Evolutionary conservation across 2,888 invertebrate species (phyloP).

Genomic region (Clitarchus hookeri): DNA sequence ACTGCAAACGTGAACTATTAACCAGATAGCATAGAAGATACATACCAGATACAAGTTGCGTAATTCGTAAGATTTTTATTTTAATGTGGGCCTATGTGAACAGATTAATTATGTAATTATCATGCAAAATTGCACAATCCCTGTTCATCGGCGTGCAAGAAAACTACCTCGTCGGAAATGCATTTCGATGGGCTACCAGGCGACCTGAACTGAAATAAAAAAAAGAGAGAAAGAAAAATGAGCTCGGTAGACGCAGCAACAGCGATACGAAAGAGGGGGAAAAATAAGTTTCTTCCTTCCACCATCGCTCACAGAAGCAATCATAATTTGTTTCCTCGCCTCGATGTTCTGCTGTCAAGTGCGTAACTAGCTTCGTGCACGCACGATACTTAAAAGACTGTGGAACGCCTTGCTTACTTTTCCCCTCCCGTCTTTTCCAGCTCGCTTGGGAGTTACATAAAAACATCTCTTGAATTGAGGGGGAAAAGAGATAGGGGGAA

Average conservation of each 20-base stretch:
- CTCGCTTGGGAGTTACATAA: background rate
- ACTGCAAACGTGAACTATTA: no score
- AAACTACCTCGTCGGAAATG: no score
- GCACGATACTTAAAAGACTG: background rate
- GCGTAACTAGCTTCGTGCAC: background rate
- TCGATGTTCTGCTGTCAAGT: constrained; percentile 1
- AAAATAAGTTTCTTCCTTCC: background rate
- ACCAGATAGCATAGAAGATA: no score
- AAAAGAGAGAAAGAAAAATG: background rate
- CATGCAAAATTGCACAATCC: no score
- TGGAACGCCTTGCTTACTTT: background rate
- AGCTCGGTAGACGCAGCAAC: background rate
- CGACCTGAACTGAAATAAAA: background rate
- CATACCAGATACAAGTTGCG: no score
- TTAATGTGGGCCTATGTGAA: no score
- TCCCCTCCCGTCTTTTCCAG: constrained; percentile 14
- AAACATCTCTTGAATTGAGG: background rate
- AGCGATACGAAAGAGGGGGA: background rate
- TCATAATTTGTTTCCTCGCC: constrained; percentile 7
- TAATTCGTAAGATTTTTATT: no score
- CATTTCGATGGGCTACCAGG: background rate
- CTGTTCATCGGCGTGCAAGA: no score
- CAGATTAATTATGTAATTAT: no score
- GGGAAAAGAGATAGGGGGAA: background rate
- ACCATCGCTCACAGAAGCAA: background rate